Conservation (phyloP, 2,888 invertebrate genomes). For the Oscheius myriophilus region DNA sequence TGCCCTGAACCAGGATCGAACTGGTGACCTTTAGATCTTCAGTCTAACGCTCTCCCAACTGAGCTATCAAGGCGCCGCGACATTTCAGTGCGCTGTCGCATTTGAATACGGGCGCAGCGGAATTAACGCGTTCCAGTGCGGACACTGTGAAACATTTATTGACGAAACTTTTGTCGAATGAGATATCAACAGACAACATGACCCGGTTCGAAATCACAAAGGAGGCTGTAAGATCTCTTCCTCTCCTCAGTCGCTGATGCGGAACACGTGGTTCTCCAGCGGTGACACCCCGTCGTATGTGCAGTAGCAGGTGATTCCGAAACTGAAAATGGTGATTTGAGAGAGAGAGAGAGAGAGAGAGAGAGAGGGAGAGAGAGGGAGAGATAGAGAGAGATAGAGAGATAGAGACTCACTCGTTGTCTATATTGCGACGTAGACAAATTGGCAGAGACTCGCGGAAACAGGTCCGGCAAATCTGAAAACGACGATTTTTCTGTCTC, state of each 20-base stretch:
- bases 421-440: conserved; percentile 5
- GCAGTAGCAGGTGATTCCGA: conserved; percentile 21
- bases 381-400: not conserved
- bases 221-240: not conserved
- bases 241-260: conserved; percentile 9
- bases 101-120: too few relatives aligned
- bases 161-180: not conserved
- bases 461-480: conserved; percentile 25
- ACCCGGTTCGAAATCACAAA: conserved; percentile 3
- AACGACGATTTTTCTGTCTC: not conserved
- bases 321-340: not conserved
- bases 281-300: conserved; percentile 2
- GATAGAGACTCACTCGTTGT: conserved; percentile 8
- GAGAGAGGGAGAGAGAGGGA: too few relatives aligned
- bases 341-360: too few relatives aligned
- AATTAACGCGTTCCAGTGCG: too few relatives aligned
- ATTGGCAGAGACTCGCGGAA: conserved; percentile 17
- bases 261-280: conserved; percentile 13
- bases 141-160: too few relatives aligned
- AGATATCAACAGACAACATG: conserved; percentile 15
- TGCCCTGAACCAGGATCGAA: conserved; percentile 60
- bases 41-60: conserved; percentile 66
- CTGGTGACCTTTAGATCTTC: conserved; percentile 64
- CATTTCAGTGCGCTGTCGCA: too few relatives aligned
- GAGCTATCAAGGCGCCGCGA: conserved; percentile 38